These are phyloP conservation scores for Drosophila pachea DNA, from an alignment of 1,140 invertebrate species.

Conservation along the genomic window DNA sequence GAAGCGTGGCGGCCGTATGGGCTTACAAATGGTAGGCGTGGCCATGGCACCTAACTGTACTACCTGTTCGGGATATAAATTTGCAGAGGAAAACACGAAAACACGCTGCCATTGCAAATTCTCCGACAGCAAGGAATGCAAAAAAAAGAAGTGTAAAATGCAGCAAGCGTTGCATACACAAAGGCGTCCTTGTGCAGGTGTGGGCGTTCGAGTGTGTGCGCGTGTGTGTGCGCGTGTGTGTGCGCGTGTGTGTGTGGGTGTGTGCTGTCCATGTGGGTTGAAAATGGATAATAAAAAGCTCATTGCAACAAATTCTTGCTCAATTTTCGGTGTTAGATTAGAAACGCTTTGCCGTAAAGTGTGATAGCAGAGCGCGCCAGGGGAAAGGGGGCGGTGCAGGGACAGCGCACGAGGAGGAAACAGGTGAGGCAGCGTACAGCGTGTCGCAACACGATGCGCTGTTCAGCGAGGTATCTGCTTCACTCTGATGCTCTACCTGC, in stretches of 20 bases:
- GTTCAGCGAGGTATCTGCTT: constrained; percentile 19
- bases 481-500: not conserved
- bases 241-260: too few relatives aligned
- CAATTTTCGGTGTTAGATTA: constrained; percentile 75
- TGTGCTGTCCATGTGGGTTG: constrained; percentile 44
- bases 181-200: constrained; percentile 5
- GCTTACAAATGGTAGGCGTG: constrained; percentile 32
- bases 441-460: constrained; percentile 48
- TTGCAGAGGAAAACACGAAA: constrained; percentile 56
- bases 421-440: constrained; percentile 3
- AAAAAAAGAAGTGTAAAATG: constrained; percentile 68
- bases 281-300: constrained; percentile 77
- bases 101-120: constrained; percentile 70
- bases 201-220: constrained; percentile 1
- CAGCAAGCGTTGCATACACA: constrained; percentile 48
- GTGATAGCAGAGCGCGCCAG: not conserved
- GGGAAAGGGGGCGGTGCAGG: not conserved
- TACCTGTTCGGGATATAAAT: constrained; percentile 52
- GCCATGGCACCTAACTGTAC: not conserved
- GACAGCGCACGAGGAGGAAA: too few relatives aligned
- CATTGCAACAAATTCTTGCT: constrained; percentile 76
- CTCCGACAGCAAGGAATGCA: constrained; percentile 60
- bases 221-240: constrained; percentile 15
- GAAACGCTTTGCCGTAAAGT: constrained; percentile 44
- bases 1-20: too few relatives aligned